Evolutionary conservation across 1,140 invertebrate genomes (phyloP).

Genomic region (Lerema accius): DNA sequence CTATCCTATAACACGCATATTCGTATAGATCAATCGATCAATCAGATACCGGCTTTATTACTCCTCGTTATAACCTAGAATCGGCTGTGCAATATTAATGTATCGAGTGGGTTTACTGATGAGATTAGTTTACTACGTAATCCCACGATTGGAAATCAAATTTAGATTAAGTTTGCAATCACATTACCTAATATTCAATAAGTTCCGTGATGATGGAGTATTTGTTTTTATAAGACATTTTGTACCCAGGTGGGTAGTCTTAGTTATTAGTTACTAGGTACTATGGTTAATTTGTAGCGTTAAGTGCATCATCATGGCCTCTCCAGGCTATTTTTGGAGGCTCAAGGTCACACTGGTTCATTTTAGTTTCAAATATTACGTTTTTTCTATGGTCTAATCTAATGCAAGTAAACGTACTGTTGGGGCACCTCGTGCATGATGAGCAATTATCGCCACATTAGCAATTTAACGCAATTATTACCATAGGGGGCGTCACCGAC

Average conservation of each 20-base stretch:
- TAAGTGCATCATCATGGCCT: too few species aligned
- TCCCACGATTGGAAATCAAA: conserved; percentile 28
- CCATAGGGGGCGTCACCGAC: too few species aligned
- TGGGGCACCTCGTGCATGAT: too few species aligned
- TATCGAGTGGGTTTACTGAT: not conserved
- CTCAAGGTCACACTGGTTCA: too few species aligned
- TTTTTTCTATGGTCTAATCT: too few species aligned
- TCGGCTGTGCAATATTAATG: conserved; percentile 13
- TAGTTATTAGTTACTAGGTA: too few species aligned
- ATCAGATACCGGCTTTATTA: conserved; percentile 18
- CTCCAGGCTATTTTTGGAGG: too few species aligned
- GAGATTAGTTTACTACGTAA: conserved; percentile 25
- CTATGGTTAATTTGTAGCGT: too few species aligned
- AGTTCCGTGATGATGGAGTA: conserved; percentile 1
- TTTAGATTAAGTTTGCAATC: conserved; percentile 23
- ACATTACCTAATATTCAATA: conserved; percentile 18
- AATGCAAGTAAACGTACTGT: too few species aligned
- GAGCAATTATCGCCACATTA: too few species aligned
- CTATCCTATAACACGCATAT: conserved; percentile 3
- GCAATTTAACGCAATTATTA: too few species aligned
- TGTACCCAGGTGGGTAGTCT: not conserved
- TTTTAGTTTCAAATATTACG: too few species aligned
- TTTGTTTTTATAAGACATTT: not conserved
- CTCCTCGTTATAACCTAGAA: not conserved
- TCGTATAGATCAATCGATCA: conserved; percentile 8